Evolutionary conservation across 2,888 invertebrate genomes (phyloP).

Genomic region (Calameuta idolon): DNA sequence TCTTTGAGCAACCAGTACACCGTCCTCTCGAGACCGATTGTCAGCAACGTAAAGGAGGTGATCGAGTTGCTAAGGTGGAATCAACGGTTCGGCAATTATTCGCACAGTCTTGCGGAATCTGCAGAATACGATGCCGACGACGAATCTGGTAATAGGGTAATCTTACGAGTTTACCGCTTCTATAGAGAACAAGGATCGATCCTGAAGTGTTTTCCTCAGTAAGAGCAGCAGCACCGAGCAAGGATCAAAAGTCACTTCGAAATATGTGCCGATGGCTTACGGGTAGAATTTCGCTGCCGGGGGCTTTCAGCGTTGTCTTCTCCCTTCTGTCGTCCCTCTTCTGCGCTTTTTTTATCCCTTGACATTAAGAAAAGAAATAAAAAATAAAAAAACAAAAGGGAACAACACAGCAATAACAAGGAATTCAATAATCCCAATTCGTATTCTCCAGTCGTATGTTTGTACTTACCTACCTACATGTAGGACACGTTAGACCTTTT

Average conservation of each 20-base stretch:
- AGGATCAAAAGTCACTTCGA: neutral
- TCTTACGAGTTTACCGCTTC: neutral
- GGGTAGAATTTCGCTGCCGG: neutral
- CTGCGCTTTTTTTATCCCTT: neutral
- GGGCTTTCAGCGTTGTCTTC: neutral
- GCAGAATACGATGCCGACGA: conserved; percentile 17
- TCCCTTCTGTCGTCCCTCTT: neutral
- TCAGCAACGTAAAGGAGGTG: conserved; percentile 12
- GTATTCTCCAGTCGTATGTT: neutral
- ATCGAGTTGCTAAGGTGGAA: conserved; percentile 8
- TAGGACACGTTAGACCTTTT: neutral
- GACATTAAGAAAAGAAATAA: conserved; percentile 7
- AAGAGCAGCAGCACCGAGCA: neutral
- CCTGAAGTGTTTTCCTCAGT: neutral
- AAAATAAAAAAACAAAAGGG: neutral
- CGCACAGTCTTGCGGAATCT: conserved; percentile 1
- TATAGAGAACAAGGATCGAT: neutral
- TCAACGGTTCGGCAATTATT: conserved; percentile 10
- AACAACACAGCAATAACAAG: neutral
- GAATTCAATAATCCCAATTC: conserved; percentile 5
- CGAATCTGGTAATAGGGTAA: conserved; percentile 9
- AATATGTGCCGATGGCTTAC: neutral
- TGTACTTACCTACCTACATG: neutral
- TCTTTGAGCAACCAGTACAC: conserved; percentile 6
- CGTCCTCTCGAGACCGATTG: conserved; percentile 13